These are phyloP conservation scores for Margarornis squamiger DNA, from an alignment of 2,797 vertebrate species.

Conservation along the genomic window DNA sequence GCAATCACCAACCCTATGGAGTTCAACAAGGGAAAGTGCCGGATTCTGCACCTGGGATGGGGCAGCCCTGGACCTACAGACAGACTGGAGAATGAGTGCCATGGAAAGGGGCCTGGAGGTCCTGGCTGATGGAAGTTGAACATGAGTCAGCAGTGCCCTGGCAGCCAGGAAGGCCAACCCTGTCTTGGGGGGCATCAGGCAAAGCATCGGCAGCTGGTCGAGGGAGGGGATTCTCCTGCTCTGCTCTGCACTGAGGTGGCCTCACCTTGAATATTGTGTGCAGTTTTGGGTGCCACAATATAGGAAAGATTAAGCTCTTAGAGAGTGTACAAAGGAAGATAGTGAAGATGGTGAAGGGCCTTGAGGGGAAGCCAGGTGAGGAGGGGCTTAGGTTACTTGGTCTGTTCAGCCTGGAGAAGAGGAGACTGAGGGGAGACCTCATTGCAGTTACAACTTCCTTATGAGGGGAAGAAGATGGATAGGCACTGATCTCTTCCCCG, in stretches of 20 bases:
- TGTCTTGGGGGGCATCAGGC: background rate
- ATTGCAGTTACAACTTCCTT: background rate
- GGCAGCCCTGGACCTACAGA: background rate
- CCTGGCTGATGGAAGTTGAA: background rate
- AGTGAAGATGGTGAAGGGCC: background rate
- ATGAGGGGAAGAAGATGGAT: background rate
- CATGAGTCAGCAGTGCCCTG: background rate
- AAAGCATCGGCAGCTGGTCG: fast-evolving
- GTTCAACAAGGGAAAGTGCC: background rate
- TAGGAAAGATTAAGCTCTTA: background rate
- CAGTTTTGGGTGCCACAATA: background rate
- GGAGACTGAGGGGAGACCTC: background rate
- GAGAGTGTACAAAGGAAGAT: background rate
- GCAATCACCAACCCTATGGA: background rate
- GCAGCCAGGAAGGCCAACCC: background rate
- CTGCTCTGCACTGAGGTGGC: background rate
- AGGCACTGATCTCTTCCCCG: background rate
- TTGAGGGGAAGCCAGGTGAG: background rate
- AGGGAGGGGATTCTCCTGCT: background rate
- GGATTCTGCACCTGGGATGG: background rate
- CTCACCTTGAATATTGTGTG: background rate
- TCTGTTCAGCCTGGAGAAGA: background rate
- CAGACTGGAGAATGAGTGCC: background rate
- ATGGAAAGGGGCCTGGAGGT: background rate
- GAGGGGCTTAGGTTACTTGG: background rate